A percentile compares a stretch with the other conserved stretches of the same genome.
Conservation (phyloP, 2,797 vertebrate species). For the Margarornis squamiger region DNA sequence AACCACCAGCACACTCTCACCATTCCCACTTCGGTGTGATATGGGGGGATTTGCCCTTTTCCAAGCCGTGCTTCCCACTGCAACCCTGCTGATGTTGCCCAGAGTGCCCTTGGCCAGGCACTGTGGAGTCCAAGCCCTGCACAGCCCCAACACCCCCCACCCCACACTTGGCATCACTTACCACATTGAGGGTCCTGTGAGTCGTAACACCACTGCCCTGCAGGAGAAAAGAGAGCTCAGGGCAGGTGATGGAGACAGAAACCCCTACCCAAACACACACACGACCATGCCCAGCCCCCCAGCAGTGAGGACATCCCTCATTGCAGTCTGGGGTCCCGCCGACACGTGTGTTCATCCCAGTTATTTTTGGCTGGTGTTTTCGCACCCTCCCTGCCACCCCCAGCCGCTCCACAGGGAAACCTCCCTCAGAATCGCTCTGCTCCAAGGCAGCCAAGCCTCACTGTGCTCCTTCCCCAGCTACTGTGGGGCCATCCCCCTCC, state of each 20-base stretch:
- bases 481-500: neutral
- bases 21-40: fast-evolving
- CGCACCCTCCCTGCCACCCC: neutral
- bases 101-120: neutral
- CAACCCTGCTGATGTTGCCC: neutral
- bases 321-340: neutral
- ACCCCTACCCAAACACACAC: neutral
- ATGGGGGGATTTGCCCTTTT: fast-evolving
- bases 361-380: conserved; percentile 21
- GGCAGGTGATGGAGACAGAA: neutral
- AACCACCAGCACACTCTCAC: neutral
- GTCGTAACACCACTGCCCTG: conserved; percentile 71
- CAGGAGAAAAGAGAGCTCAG: neutral
- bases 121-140: neutral
- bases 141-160: fast-evolving
- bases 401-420: neutral
- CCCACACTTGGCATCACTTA: conserved; percentile 14
- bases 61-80: neutral
- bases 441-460: neutral
- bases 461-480: neutral
- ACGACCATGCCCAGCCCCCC: fast-evolving
- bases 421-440: neutral
- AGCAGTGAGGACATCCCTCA: neutral
- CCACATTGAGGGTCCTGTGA: conserved; percentile 65
- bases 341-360: neutral